A percentile compares a stretch with the other conserved stretches of the same genome.
Conservation (phyloP, 2,888 invertebrate species). For the Eulithis prunata region DNA sequence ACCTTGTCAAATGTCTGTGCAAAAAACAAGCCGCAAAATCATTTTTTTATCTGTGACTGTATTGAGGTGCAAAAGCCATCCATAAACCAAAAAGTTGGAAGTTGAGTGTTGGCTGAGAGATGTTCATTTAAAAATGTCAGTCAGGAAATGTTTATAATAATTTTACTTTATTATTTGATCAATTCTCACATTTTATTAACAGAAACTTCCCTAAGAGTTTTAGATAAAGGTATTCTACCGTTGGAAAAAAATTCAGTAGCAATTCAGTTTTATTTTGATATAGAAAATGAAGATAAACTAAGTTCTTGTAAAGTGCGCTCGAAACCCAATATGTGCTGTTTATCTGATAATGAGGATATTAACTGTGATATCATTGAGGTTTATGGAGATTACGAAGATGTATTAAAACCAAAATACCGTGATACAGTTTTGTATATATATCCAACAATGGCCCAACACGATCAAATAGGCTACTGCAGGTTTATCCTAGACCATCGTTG, state of each 20-base stretch:
- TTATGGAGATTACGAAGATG: conserved; percentile 45
- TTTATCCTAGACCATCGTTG: conserved; percentile 56
- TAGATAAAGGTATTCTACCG: conserved; percentile 66
- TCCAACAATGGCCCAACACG: conserved; percentile 60
- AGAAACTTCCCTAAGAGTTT: conserved; percentile 47
- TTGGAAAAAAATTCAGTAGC: conserved; percentile 61
- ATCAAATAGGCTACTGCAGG: conserved; percentile 63
- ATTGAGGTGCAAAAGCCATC: neutral
- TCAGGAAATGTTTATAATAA: conserved; percentile 13
- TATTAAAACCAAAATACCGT: conserved; percentile 54
- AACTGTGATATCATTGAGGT: conserved; percentile 55
- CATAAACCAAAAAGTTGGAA: too few species aligned
- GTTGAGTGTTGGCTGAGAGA: too few species aligned
- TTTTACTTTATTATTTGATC: conserved; percentile 15
- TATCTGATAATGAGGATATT: conserved; percentile 49
- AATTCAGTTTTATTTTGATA: conserved; percentile 64
- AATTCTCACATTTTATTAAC: conserved; percentile 5
- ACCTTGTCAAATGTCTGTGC: too few species aligned
- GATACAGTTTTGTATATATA: conserved; percentile 58
- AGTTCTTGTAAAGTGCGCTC: conserved; percentile 52
- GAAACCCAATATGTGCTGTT: conserved; percentile 58
- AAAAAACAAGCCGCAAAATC: too few species aligned
- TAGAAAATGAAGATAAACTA: conserved; percentile 57
- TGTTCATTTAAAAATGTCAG: neutral
- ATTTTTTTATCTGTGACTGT: too few species aligned